Conservation (phyloP, 1,140 invertebrate species). For the Musca domestica region DNA sequence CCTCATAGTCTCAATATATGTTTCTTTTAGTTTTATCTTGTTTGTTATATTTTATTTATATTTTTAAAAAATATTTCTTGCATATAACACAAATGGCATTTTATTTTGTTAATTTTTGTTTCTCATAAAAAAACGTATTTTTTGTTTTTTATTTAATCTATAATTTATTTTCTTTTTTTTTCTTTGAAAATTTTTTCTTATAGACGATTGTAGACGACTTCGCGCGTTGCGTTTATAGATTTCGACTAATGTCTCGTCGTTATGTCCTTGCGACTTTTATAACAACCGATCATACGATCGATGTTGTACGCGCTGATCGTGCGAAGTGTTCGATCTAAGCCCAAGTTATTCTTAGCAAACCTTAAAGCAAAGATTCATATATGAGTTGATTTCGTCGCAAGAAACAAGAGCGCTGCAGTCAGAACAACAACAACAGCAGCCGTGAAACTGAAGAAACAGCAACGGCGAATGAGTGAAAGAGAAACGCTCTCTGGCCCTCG, state of each 20-base stretch:
- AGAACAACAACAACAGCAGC: neutral
- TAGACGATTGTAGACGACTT: slow-evolving; percentile 44
- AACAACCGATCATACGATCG: slow-evolving; percentile 43
- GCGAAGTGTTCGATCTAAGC: slow-evolving; percentile 27
- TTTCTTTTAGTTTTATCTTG: neutral
- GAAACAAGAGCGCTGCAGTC: neutral
- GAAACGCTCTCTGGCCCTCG: neutral
- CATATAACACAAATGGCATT: neutral
- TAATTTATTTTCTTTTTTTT: slow-evolving; percentile 20
- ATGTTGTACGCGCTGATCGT: slow-evolving; percentile 26
- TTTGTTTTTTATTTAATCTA: slow-evolving; percentile 11
- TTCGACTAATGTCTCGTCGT: slow-evolving; percentile 53
- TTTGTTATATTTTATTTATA: neutral
- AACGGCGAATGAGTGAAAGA: neutral
- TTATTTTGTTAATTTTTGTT: slow-evolving; percentile 7
- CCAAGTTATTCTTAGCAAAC: slow-evolving; percentile 24
- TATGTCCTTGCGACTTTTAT: slow-evolving; percentile 55
- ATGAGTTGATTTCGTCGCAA: neutral
- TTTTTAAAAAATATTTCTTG: neutral
- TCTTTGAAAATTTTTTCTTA: slow-evolving; percentile 23
- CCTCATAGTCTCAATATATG: neutral
- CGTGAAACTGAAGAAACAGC: neutral
- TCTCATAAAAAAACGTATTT: slow-evolving; percentile 5
- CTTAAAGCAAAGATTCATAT: slow-evolving; percentile 15
- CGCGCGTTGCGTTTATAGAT: slow-evolving; percentile 54